Evolutionary conservation across 2,888 invertebrate genomes (phyloP).

Genomic region (Schizotus pectinicornis): DNA sequence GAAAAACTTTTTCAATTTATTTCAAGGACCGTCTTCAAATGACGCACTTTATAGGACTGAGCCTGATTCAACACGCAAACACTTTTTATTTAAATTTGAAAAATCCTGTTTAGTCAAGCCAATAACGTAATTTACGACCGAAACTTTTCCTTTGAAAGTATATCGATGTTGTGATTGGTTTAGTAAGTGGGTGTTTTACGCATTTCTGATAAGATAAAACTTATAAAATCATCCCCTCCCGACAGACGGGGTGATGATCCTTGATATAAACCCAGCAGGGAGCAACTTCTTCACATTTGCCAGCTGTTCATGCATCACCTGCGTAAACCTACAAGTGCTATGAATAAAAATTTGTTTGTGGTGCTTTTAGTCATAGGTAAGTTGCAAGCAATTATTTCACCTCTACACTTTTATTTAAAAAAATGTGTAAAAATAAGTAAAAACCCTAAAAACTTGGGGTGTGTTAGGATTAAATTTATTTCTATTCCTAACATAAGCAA

Average conservation of each 20-base stretch:
- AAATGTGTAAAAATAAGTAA: too few species aligned
- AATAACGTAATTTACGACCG: constrained; percentile 38
- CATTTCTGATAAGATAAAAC: constrained; percentile 42
- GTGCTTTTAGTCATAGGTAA: constrained; percentile 38
- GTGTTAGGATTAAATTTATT: too few species aligned
- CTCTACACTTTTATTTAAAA: neutral
- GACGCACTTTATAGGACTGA: too few species aligned
- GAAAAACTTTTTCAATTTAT: too few species aligned
- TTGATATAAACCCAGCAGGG: constrained; percentile 18
- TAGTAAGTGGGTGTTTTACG: constrained; percentile 33
- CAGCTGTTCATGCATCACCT: neutral
- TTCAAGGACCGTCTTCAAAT: too few species aligned
- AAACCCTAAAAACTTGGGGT: too few species aligned
- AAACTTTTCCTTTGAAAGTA: constrained; percentile 44
- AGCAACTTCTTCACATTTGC: constrained; percentile 3
- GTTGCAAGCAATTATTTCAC: constrained; percentile 11
- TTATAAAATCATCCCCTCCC: constrained; percentile 39
- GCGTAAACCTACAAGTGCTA: constrained; percentile 12
- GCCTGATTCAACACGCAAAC: too few species aligned
- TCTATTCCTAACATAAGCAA: too few species aligned
- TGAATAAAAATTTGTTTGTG: constrained; percentile 36
- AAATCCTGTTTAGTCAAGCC: constrained; percentile 34
- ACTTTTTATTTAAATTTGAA: constrained; percentile 10
- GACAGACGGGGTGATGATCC: constrained; percentile 1
- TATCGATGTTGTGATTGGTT: constrained; percentile 38